phyloP scores from a whole-genome alignment of 2,113 vertebrate species.

The Neogobius melanostomus region DNA sequence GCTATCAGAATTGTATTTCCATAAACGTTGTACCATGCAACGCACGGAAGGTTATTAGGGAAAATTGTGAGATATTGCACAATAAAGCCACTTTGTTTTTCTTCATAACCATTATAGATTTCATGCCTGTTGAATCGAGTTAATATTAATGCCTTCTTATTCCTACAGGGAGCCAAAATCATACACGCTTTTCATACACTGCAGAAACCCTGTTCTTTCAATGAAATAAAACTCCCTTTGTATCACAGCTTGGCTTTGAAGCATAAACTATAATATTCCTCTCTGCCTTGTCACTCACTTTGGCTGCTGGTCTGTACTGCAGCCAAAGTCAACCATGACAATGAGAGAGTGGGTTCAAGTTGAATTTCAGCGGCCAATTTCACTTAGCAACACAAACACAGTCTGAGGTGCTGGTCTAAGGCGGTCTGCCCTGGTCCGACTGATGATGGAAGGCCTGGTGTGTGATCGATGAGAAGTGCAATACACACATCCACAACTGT shows the following conservation, averaged over 20 bases:
- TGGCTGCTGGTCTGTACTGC: conserved; percentile 30
- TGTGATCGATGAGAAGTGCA: conserved; percentile 8
- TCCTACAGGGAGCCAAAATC: not conserved
- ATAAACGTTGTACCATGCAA: too few species aligned
- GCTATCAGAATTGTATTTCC: too few species aligned
- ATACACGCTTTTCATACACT: conserved; percentile 3
- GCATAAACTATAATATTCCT: conserved; percentile 42
- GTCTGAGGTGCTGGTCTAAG: conserved; percentile 2
- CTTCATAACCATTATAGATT: not conserved
- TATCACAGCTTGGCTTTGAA: conserved; percentile 26
- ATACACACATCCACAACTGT: conserved; percentile 3
- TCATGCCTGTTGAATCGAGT: not conserved
- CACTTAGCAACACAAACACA: conserved; percentile 56
- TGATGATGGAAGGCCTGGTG: conserved; percentile 25
- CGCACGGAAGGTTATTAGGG: not conserved
- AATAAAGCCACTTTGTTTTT: not conserved
- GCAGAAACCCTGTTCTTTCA: conserved; percentile 37
- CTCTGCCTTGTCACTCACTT: conserved; percentile 50
- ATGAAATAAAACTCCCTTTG: conserved; percentile 57
- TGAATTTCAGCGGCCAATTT: conserved; percentile 55
- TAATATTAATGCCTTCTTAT: conserved; percentile 2
- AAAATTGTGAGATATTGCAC: not conserved
- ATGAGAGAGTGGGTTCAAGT: conserved; percentile 42
- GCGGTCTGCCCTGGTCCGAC: conserved; percentile 7
- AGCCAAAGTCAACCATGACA: conserved; percentile 62